Evolutionary conservation across 2,113 vertebrate species (phyloP).

Genomic region (Chaetodon trifascialis): DNA sequence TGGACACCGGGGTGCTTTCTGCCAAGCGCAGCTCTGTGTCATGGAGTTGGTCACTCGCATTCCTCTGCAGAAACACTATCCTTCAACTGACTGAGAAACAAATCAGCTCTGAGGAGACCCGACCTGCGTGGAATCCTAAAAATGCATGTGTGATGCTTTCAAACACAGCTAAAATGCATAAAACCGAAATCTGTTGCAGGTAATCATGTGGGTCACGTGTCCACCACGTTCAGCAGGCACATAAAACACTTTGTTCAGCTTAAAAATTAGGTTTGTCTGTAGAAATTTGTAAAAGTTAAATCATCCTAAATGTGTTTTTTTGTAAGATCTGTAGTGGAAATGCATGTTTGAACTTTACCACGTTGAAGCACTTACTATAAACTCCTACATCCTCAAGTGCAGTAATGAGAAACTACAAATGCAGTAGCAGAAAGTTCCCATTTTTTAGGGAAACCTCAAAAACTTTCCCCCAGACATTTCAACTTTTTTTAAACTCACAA

Average conservation of each 20-base stretch:
- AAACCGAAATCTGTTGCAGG: background rate
- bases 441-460: background rate
- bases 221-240: background rate
- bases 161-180: background rate
- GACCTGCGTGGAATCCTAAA: background rate
- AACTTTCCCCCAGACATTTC: background rate
- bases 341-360: background rate
- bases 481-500: background rate
- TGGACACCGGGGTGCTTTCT: background rate
- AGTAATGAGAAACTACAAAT: background rate
- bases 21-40: background rate
- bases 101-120: background rate
- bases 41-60: conserved; percentile 12
- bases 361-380: background rate
- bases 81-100: conserved; percentile 4
- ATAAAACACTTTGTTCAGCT: background rate
- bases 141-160: background rate
- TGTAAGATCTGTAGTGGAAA: background rate
- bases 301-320: background rate
- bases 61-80: conserved; percentile 30
- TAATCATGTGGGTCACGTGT: background rate
- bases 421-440: background rate
- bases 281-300: background rate
- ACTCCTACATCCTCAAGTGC: background rate
- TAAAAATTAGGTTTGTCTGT: background rate